phyloP scores from a whole-genome alignment of 2,888 invertebrate genomes.

The Torymus auratus region DNA sequence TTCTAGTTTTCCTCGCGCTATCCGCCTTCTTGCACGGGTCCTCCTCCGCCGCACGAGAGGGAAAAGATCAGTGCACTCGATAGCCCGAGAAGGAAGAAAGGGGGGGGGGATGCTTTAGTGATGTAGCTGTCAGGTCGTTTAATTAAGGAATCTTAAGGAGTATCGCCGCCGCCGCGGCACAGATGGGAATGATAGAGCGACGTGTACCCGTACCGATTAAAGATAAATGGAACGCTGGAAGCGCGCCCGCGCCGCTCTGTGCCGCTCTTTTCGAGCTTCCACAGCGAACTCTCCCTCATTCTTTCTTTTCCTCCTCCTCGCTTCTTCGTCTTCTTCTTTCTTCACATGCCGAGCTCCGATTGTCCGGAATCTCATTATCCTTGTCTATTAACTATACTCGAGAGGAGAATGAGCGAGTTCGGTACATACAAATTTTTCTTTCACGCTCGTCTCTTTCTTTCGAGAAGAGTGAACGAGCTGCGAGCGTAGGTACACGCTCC shows the following conservation, averaged over 20 bases:
- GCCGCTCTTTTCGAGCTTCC: not conserved
- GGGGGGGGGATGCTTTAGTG: constrained; percentile 65
- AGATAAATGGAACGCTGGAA: constrained; percentile 54
- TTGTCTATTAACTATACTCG: constrained; percentile 41
- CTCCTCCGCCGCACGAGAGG: not conserved
- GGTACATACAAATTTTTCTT: constrained; percentile 20
- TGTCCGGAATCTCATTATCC: constrained; percentile 49
- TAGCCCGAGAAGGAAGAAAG: constrained; percentile 34
- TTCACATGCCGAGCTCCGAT: constrained; percentile 1
- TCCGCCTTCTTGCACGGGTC: not conserved
- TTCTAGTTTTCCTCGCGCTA: constrained; percentile 5
- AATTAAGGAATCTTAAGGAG: constrained; percentile 71
- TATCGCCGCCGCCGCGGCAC: constrained; percentile 47
- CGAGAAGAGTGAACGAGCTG: not conserved
- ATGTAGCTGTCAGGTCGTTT: constrained; percentile 74
- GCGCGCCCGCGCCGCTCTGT: constrained; percentile 19
- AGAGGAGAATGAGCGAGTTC: not conserved
- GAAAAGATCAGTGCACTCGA: constrained; percentile 64
- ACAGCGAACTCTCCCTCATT: not conserved
- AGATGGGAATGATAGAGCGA: constrained; percentile 62
- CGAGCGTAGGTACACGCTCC: not conserved
- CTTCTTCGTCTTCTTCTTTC: not conserved
- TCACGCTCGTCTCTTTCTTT: not conserved
- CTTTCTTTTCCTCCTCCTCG: not conserved
- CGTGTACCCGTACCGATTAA: constrained; percentile 46